Evolutionary conservation across 2,888 invertebrate genomes (phyloP).

Genomic region (Dusona sp.): DNA sequence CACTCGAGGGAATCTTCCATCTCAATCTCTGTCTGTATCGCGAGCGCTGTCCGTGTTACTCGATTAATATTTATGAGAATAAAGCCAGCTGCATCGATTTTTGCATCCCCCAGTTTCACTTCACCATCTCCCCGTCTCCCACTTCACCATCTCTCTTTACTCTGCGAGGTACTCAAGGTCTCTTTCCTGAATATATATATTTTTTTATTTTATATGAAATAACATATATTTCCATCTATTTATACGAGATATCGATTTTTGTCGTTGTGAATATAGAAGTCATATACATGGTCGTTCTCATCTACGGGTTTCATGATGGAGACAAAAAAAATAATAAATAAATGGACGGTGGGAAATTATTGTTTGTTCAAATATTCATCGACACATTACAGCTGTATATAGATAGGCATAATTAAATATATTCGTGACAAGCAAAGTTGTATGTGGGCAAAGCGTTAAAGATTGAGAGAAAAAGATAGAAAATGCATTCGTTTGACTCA

Average conservation of each 20-base stretch:
- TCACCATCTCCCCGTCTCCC: background rate
- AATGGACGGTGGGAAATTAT: constrained; percentile 38
- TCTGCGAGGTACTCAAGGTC: constrained; percentile 44
- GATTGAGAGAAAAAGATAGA: background rate
- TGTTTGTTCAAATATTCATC: constrained; percentile 9
- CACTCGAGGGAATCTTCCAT: constrained; percentile 42
- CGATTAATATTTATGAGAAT: constrained; percentile 81
- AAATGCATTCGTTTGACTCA: constrained; percentile 27
- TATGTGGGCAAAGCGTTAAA: background rate
- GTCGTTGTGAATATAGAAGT: background rate
- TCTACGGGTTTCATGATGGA: background rate
- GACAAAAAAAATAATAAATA: constrained; percentile 10
- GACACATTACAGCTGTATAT: background rate
- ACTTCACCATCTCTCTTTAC: constrained; percentile 18
- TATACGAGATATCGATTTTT: constrained; percentile 3
- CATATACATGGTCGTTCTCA: background rate
- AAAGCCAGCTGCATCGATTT: constrained; percentile 72
- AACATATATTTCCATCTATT: constrained; percentile 21
- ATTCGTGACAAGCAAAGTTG: background rate
- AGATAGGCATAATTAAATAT: background rate
- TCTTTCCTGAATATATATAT: constrained; percentile 19
- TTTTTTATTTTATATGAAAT: constrained; percentile 48
- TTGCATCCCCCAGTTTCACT: constrained; percentile 57
- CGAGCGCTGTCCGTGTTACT: constrained; percentile 36
- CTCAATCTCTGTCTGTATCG: constrained; percentile 26